Evolutionary conservation across 2,113 vertebrate species (phyloP).

Genomic region (Carassius gibelio): DNA sequence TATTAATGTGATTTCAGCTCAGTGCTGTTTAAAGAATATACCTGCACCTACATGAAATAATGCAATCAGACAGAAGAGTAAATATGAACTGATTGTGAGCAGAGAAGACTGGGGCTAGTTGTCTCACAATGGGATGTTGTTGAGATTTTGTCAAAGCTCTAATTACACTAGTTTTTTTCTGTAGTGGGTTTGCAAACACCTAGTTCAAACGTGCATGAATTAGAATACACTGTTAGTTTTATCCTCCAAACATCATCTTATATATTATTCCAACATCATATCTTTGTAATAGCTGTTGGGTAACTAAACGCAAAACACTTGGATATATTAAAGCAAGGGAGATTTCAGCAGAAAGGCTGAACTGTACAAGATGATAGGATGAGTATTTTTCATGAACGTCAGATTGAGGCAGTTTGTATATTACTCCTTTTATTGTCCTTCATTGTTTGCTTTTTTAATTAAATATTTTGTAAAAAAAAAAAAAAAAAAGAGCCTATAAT

Average conservation of each 20-base stretch:
- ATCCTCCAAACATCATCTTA: background rate
- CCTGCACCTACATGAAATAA: conserved; percentile 5
- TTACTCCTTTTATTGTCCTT: too few species aligned
- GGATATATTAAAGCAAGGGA: background rate
- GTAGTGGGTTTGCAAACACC: background rate
- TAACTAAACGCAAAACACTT: background rate
- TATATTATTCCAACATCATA: background rate
- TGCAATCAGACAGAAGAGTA: conserved; percentile 3
- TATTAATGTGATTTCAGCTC: conserved; percentile 30
- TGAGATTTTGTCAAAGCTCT: background rate
- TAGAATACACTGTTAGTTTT: background rate
- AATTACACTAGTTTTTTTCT: background rate
- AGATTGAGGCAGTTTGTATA: background rate
- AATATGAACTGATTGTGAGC: background rate
- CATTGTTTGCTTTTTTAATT: too few species aligned
- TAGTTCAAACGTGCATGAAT: background rate
- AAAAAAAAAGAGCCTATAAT: too few species aligned
- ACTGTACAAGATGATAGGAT: background rate
- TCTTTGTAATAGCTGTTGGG: background rate
- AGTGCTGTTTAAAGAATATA: conserved; percentile 1
- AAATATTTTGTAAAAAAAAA: too few species aligned
- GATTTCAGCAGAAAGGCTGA: background rate
- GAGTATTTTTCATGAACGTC: background rate
- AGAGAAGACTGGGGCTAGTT: background rate
- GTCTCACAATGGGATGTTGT: background rate